A percentile compares a stretch with the other conserved stretches of the same genome.
These are phyloP conservation scores for Ornithorhynchus anatinus DNA, from an alignment of 2,113 vertebrate genomes.

Conservation along the genomic window DNA sequence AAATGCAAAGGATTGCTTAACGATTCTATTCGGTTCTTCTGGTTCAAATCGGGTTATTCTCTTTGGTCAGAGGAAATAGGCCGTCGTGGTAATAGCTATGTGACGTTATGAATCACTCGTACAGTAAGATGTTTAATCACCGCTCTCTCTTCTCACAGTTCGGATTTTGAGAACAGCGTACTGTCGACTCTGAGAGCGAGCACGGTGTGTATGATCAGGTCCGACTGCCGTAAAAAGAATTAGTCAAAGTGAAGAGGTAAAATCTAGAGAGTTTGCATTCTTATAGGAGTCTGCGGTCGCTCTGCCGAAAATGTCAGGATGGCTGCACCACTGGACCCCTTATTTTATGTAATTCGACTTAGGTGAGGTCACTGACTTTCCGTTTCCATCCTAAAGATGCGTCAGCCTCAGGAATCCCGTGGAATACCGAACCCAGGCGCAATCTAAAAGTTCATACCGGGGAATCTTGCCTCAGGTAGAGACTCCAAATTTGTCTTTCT, in stretches of 20 bases:
- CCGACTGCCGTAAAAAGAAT: slow-evolving; percentile 30
- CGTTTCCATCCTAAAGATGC: slow-evolving; percentile 2
- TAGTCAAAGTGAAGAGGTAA: neutral
- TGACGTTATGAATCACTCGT: slow-evolving; percentile 69
- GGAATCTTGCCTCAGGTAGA: neutral
- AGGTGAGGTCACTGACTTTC: neutral
- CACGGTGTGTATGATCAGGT: neutral
- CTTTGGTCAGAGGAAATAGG: slow-evolving; percentile 71
- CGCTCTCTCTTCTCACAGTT: slow-evolving; percentile 44
- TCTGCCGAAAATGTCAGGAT: slow-evolving; percentile 12
- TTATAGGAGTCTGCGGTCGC: neutral
- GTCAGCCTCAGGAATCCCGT: neutral
- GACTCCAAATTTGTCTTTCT: neutral
- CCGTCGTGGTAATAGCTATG: slow-evolving; percentile 59
- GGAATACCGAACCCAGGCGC: neutral
- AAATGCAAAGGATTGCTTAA: slow-evolving; percentile 85
- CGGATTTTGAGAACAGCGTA: slow-evolving; percentile 56
- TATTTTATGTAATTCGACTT: neutral
- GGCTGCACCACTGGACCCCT: neutral
- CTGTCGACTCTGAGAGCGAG: slow-evolving; percentile 49
- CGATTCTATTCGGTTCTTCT: slow-evolving; percentile 66
- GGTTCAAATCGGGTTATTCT: slow-evolving; percentile 71
- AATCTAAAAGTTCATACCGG: neutral
- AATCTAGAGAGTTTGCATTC: neutral
- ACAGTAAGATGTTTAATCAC: slow-evolving; percentile 66